Base-by-base conservation (phyloP, 2,113 vertebrate genomes). In the Nanorana parkeri region DNA sequence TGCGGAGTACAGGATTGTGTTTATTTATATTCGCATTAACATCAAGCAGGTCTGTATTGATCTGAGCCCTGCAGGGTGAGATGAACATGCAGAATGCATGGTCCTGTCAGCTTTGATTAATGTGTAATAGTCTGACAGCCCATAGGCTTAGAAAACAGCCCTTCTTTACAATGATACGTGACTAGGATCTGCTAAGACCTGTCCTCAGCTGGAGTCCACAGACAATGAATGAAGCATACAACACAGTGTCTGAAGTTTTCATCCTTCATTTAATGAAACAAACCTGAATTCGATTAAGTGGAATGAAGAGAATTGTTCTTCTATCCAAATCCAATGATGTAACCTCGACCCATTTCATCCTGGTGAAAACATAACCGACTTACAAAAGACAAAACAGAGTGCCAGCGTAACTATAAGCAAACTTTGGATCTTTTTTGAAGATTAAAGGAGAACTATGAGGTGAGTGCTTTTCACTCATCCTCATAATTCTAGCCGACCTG, bases 81-180 rank as follows among this genome's bases (percentile, higher is more conserved):
- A 74, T 32, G 24, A 72, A 55, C 61, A 28, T 47, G 54, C 74
- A 85, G 4, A 1, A 83, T 73, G 17, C 11, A 19, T 66, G 84
- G 76, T 8, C 26, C 54, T 84, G 84, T 85, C 85, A 74, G 0
- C 78, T 80, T 80, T 87, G 87, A 87, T 89, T 88, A 89, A 86
- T 85, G 78, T 84, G 72, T 54, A 32, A 68, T 73, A 78, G 82
- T 36, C 79, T 89, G 87, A 89, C 80, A 86, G 28, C 61, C 71
- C 56, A 81, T 86, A 81, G 41, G 63, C 83, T 84, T 61, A 56
- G 84, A 88, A 85, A 81, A 21, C 56, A 77, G 84, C 87, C 83
- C 76, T 67, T 87, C 51, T 24, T 85, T 83, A 58, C 68, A 26
- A 21, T 83, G 80, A 61, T 69, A 78, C 19, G 56, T 16, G 77